These are phyloP conservation scores for Drosophila peninsularis DNA, from an alignment of 2,888 invertebrate genomes.

Conservation along the genomic window DNA sequence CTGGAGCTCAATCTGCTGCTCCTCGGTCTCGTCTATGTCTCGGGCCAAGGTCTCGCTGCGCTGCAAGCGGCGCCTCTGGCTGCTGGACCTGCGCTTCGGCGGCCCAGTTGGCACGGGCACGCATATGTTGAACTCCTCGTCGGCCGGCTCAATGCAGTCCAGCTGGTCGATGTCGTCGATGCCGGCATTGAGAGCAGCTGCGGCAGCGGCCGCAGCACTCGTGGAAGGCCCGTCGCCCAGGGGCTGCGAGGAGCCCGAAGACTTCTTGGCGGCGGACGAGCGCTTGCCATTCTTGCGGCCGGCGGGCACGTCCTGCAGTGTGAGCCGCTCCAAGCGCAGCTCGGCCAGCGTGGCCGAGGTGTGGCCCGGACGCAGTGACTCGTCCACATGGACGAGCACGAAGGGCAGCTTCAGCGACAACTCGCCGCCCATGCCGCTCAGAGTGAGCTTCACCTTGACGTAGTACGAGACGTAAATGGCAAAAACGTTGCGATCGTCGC, in stretches of 20 bases:
- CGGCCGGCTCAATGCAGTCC: constrained; percentile 76
- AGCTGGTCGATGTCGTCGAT: constrained; percentile 15
- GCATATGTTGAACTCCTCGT: constrained; percentile 74
- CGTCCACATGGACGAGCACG: constrained; percentile 88
- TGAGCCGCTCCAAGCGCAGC: constrained; percentile 64
- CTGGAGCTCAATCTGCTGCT: constrained; percentile 26
- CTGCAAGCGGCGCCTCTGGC: constrained; percentile 70
- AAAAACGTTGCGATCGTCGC: constrained; percentile 92
- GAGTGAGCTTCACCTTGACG: constrained; percentile 92
- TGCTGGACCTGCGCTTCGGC: constrained; percentile 10
- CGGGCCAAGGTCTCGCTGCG: constrained; percentile 82
- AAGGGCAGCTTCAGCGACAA: constrained; percentile 92
- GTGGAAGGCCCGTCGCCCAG: constrained; percentile 68
- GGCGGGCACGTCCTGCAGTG: constrained; percentile 77
- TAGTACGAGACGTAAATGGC: constrained; percentile 96
- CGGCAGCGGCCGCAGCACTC: constrained; percentile 64
- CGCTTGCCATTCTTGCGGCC: constrained; percentile 51
- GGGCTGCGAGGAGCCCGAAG: constrained; percentile 6
- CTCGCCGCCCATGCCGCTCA: constrained; percentile 93
- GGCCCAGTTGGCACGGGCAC: constrained; percentile 58
- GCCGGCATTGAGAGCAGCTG: constrained; percentile 34
- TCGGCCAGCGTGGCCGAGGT: constrained; percentile 51
- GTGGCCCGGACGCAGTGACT: constrained; percentile 62
- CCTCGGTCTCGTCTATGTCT: constrained; percentile 72
- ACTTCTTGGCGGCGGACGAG: background rate